Percentiles rank a stretch among this genome's conserved stretches.
Evolutionary conservation across 2,113 vertebrate species (phyloP).

Genomic region (Silurus glanis): DNA sequence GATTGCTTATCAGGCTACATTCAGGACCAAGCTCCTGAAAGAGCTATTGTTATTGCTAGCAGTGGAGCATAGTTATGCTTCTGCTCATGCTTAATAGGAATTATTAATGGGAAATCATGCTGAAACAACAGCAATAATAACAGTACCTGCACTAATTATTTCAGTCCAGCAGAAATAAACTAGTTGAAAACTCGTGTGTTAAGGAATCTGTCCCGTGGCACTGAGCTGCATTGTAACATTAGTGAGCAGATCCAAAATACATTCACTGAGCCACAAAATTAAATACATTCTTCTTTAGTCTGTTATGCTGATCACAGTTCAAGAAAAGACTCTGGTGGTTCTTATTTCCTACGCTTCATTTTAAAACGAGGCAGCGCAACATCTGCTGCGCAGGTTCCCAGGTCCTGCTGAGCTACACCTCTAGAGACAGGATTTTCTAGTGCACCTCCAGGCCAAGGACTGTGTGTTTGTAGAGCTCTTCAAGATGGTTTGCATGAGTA

Average conservation of each 20-base stretch:
- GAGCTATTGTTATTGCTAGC: constrained; percentile 40
- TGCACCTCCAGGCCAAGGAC: neutral
- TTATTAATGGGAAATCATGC: neutral
- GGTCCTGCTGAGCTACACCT: neutral
- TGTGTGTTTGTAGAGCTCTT: neutral
- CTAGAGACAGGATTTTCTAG: neutral
- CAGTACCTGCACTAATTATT: neutral
- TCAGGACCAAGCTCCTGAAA: constrained; percentile 27
- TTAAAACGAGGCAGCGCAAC: constrained; percentile 23
- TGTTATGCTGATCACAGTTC: constrained; percentile 43
- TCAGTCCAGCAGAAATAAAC: neutral
- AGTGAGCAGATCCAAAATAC: constrained; percentile 7
- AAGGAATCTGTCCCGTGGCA: neutral
- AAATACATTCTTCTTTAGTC: constrained; percentile 12
- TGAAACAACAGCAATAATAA: neutral
- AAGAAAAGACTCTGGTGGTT: constrained; percentile 27
- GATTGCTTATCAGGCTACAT: constrained; percentile 32
- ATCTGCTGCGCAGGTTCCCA: constrained; percentile 22
- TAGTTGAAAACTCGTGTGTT: neutral
- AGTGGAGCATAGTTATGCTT: neutral
- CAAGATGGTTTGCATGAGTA: neutral
- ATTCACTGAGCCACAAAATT: constrained; percentile 16
- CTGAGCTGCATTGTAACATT: neutral
- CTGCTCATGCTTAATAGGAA: neutral
- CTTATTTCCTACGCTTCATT: constrained; percentile 26